These are phyloP conservation scores for Zootermopsis nevadensis DNA, from an alignment of 2,888 invertebrate species.

Conservation along the genomic window DNA sequence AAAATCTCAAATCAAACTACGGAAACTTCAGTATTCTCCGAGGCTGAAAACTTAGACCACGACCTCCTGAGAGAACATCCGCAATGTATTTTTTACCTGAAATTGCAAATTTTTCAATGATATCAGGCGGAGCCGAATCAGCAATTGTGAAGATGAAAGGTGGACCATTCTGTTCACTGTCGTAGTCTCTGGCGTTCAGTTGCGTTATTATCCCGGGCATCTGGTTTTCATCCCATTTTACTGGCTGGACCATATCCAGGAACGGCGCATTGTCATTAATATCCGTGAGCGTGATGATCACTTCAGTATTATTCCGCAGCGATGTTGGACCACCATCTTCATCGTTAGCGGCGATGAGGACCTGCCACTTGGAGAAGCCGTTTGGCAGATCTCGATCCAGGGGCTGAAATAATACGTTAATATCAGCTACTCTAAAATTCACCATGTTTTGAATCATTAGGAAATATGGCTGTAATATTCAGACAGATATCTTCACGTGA, in stretches of 20 bases:
- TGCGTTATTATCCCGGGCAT: conserved; percentile 74
- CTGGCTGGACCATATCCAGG: conserved; percentile 81
- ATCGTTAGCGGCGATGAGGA: conserved; percentile 77
- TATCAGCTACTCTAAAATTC: background rate
- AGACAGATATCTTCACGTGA: too few species aligned
- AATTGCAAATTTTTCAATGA: conserved; percentile 78
- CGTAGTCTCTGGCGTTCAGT: conserved; percentile 82
- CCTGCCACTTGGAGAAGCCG: conserved; percentile 84
- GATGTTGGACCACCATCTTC: conserved; percentile 74
- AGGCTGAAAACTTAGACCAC: too few species aligned
- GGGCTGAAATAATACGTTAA: conserved; percentile 64
- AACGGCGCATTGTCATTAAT: conserved; percentile 96
- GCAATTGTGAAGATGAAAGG: conserved; percentile 83
- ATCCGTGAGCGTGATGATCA: conserved; percentile 74
- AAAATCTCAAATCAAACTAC: too few species aligned
- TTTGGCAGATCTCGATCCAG: conserved; percentile 90
- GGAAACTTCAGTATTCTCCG: too few species aligned
- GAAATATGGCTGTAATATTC: too few species aligned
- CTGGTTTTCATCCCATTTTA: conserved; percentile 87
- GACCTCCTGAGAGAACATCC: too few species aligned
- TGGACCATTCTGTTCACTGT: conserved; percentile 84
- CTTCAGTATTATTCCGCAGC: conserved; percentile 73
- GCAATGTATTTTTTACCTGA: too few species aligned
- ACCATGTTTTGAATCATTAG: too few species aligned
- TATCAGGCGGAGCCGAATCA: conserved; percentile 74